Evolutionary conservation across 2,888 invertebrate species (phyloP), one percentile per base, ranked within the genome.

Genomic region (Polyommatus iphigenia): DNA sequence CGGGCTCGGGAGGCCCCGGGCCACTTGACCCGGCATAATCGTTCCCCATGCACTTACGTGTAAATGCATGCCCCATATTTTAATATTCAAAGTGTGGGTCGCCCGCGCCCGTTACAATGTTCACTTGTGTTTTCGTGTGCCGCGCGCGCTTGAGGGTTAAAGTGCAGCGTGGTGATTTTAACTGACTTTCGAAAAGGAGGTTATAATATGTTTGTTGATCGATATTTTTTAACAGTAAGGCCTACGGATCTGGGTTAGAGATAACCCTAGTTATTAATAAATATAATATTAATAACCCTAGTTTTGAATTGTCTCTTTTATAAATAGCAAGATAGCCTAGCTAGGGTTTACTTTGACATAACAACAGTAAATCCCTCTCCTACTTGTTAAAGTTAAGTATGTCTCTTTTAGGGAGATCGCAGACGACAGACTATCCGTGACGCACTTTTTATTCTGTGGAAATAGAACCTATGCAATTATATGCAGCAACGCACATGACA

Each of bases 1-100:
- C 67, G 67, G 62, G n/a, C 62, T 62, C 62, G 62, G 24, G 67
- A 67, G 67, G 67, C 67, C 67, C 67, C 15, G 29, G 62, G 67
- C 15, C 67, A 67, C 67, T 75, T 75, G 75, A 75, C 75, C 75
- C 29, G 54, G 46, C 18, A 29, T 75, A 75, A 75, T 50, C 54
- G 75, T 75, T 75, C 50, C 75, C 50, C 75, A 75, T 75, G 50
- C 50, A 54, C 75, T 75, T 50, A 50, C 46, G 73, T 73, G 75
- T 75, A 75, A 54, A 75, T 75, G 75, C 54, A 75, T 75, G 75
- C 75, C 75, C 75, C 54, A 75, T 75, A 75, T 75, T 75, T 75
- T 75, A 75, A 75, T 75, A 75, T 75, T 75, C 75, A 29, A 75
- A 29, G 75, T 29, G 50, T 24, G 71, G 24, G 24, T 10, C 62